These are phyloP conservation scores for Arenaria interpres DNA, from an alignment of 2,113 vertebrate genomes.

Conservation along the genomic window DNA sequence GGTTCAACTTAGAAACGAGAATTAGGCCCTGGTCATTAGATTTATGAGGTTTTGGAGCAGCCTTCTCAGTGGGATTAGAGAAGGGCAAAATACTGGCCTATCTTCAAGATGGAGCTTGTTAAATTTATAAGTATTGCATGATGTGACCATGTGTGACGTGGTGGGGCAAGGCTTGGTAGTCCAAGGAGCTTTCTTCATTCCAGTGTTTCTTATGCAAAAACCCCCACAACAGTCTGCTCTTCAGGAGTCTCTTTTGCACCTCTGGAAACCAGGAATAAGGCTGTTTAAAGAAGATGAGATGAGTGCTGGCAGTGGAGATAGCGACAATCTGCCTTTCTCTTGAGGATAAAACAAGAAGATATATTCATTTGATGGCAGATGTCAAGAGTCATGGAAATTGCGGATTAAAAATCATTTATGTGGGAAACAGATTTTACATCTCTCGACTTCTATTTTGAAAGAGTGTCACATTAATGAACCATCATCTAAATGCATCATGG, in stretches of 20 bases:
- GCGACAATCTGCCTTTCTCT: background rate
- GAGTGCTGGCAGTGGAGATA: constrained; percentile 1
- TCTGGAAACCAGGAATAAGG: constrained; percentile 1
- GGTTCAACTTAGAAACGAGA: background rate
- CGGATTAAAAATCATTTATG: constrained; percentile 51
- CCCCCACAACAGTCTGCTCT: background rate
- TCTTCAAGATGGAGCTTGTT: background rate
- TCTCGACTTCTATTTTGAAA: constrained; percentile 30
- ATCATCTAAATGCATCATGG: constrained; percentile 39
- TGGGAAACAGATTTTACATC: constrained; percentile 39
- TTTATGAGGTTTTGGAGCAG: background rate
- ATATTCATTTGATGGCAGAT: constrained; percentile 19
- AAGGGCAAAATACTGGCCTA: background rate
- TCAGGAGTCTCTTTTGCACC: background rate
- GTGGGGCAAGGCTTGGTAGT: background rate
- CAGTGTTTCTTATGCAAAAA: background rate
- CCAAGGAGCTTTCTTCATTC: background rate
- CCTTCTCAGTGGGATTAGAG: background rate
- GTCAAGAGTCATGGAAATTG: constrained; percentile 43
- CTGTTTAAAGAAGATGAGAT: background rate
- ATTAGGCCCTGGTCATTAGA: background rate
- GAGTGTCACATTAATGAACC: constrained; percentile 24
- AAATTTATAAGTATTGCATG: background rate
- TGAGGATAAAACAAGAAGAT: background rate
- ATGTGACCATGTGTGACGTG: background rate